Base-by-base conservation (phyloP, 2,113 vertebrate species). In the Cyanoramphus novaezelandiae region DNA sequence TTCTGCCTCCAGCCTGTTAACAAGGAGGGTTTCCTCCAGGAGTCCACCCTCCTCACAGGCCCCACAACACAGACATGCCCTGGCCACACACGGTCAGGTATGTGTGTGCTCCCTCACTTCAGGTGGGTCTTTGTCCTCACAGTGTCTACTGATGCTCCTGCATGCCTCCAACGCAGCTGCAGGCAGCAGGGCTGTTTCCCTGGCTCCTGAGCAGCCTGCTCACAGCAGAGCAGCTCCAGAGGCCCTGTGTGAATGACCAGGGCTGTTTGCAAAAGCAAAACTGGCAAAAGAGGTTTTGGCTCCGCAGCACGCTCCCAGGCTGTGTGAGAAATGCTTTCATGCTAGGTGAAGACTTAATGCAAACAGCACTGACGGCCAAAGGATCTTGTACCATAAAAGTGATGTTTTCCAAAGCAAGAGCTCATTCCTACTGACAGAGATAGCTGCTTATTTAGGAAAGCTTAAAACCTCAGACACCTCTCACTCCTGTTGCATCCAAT, bases 91-190 rank as follows among this genome's bases (percentile, higher is more conserved):
- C 0, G 7, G 17, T 31, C 19, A 82, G 46, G 13, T 5, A 10
- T 12, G 50, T 14, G 6, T 59, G 52, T 16, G 62, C 28, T 29
- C 16, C 47, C 33, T 25, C 4, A 0, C 63, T 64, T 14, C 9
- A 29, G 29, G 24, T 18, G 13, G 14, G 10, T 15, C 50, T 59
- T 52, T 60, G 37, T 21, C 29, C 29, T 59, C 29, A 10, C 0
- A 3, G 59, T 13, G n/a, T 59, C 8, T 9, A 11, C 4, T 5
- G 75, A 46, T 81, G 43, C 33, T 68, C 37, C 74, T 23, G 31
- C 0, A 2, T 49, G 17, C 17, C n/a, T 67, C 27, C 0, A 2
- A 47, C 0, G 0, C 2, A n/a, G 29, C 33, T 0, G 2, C 1
- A 5, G 43, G 49, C 57, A 64, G 19, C 0, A 3, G 43, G 28